Base-by-base conservation (phyloP, 2,797 vertebrate species). In the Galago senegalensis region DNA sequence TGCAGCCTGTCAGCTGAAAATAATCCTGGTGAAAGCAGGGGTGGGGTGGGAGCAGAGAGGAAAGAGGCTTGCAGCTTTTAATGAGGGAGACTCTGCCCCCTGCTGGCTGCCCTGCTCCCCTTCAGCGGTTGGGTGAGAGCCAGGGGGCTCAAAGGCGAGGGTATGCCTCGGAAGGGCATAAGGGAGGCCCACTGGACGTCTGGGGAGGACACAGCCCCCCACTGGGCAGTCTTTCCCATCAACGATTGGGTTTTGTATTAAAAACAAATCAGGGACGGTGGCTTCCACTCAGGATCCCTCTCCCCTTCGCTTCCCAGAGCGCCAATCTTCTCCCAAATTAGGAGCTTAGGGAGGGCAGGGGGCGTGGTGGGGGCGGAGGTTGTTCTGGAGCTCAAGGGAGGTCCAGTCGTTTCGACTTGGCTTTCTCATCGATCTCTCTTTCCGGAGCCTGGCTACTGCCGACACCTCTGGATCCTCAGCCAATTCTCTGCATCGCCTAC, bases 401-500 rank as follows among this genome's bases (percentile, higher is more conserved):
- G 91, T 84, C 92, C 87, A 25, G 49, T 61, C 49, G 25, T 86
- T 77, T 49, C 67, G 77, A 75, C 76, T 89, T 58, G 87, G 86
- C 75, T 94, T 95, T 88, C 81, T 70, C 77, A 89, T 95, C 34
- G 61, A 87, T 89, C 72, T 91, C 58, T 73, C 96, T 76, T 84
- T 87, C 43, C 20, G 7, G 67, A 91, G 73, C 61, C 83, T 37
- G 58, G 79, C 70, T 86, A 85, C 63, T 87, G 88, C 72, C 56
- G 73, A 87, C 95, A 91, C 96, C 94, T 95, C 96, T 82, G 95
- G 77, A 93, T 97, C 89, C 83, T 76, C 76, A 82, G 94, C 89
- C 96, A 96, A 89, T 95, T 96, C 96, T 96, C 92, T 25, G 84
- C 90, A 72, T 91, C 89, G 96, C 96, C 97, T 96, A 96, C 97